These are phyloP conservation scores for Zosterops hypoxanthus DNA, from an alignment of 2,113 vertebrate genomes.

Conservation along the genomic window DNA sequence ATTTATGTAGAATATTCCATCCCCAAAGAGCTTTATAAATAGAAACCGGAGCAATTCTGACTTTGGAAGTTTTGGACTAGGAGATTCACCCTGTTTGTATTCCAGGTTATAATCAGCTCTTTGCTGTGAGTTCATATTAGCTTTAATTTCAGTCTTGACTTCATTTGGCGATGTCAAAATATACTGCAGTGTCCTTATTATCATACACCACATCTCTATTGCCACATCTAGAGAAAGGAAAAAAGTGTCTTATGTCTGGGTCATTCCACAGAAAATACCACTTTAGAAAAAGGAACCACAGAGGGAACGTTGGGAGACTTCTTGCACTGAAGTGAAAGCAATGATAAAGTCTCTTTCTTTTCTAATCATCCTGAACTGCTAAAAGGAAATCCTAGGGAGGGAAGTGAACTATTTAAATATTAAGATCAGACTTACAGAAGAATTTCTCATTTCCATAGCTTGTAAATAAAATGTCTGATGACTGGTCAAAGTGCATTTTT, in stretches of 20 bases:
- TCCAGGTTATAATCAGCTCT: neutral
- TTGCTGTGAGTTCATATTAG: neutral
- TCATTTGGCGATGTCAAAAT: neutral
- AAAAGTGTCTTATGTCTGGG: neutral
- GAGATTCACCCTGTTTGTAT: neutral
- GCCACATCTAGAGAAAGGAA: neutral
- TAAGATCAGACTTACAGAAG: neutral
- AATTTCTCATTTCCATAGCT: neutral
- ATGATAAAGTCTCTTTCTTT: neutral
- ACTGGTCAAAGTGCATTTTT: neutral
- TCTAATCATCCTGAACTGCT: neutral
- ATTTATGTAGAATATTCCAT: neutral
- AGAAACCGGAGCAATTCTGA: neutral
- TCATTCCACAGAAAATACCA: neutral
- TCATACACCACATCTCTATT: neutral
- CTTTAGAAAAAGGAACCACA: neutral
- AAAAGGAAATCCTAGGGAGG: neutral
- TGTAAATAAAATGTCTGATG: neutral
- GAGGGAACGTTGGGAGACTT: neutral
- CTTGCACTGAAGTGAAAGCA: neutral
- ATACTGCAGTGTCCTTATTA: neutral
- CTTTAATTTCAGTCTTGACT: neutral
- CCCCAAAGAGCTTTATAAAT: neutral
- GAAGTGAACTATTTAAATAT: neutral
- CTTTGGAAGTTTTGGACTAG: neutral